Evolutionary conservation across 2,888 invertebrate genomes (phyloP), one percentile per base, ranked within the genome.

Genomic region (Geotrupes spiniger): DNA sequence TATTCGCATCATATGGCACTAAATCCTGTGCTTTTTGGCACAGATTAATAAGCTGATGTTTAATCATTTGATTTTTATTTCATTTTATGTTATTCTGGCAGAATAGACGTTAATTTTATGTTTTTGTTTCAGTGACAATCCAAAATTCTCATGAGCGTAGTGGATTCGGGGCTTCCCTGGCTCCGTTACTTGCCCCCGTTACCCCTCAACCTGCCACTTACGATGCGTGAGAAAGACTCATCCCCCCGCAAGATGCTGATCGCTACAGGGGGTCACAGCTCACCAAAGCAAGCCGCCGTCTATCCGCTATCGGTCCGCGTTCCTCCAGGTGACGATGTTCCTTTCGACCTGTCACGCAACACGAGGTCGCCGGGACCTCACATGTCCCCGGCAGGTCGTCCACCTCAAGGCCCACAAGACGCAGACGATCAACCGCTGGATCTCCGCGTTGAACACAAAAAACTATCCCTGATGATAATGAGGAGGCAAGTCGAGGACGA

Each of bases 211-310:
- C 67, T 68, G 6, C 45, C 54, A 31, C 15, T 48, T 74, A 87
- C 80, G 73, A 87, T 87, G 86, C 83, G 92, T 80, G 92, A 92
- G 80, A 92, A 92, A 78, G 90, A 92, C 80, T 87, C 90, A 74
- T 89, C 89, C 72, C 92, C 91, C 73, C 83, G 90, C 76, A 91
- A 91, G 80, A 89, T 90, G 85, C 78, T 85, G 71, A 71, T 76
- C 44, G 70, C 72, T 8, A 63, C 79, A 68, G 76, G 74, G 57
- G 80, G 81, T 44, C 79, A 80, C 68, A 77, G 78, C 59, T 85
- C 85, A 65, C 86, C 86, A 48, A 86, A 86, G 71, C 86, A 85
- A 71, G 86, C 84, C 55, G 82, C 85, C 59, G 83, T 85, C 55
- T 86, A 85, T 71, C 86, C 86, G 40, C 72, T 84, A 61, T 76